Percentiles rank a stretch among this genome's conserved stretches.
phyloP scores from a whole-genome alignment of 2,797 vertebrate genomes.

The Synaphobranchus kaupii region DNA sequence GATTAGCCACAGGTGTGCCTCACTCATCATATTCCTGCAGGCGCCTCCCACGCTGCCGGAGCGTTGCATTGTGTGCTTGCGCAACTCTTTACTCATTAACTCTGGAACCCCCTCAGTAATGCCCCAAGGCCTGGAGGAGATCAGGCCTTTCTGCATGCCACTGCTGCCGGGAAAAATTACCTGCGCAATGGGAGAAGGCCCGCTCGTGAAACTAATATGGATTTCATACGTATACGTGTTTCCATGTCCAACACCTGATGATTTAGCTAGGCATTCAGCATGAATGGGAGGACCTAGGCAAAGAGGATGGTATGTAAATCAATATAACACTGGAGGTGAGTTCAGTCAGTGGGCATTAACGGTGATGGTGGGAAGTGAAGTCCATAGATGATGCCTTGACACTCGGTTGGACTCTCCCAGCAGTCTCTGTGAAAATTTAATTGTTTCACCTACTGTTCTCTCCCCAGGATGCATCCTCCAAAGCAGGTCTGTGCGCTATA shows the following conservation, averaged over 20 bases:
- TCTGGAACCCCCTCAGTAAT: background rate
- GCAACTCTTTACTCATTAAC: slow-evolving; percentile 29
- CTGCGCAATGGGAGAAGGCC: background rate
- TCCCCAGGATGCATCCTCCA: background rate
- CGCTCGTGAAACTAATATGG: background rate
- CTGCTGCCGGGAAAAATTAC: background rate
- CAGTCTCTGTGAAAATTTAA: background rate
- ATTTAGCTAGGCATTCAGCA: background rate
- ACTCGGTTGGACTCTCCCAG: background rate
- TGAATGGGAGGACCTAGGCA: background rate
- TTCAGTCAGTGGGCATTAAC: background rate
- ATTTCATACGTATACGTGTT: slow-evolving; percentile 17
- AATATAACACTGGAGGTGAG: background rate
- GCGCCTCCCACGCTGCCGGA: background rate
- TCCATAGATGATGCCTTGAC: background rate
- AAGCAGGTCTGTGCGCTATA: background rate
- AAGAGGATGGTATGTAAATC: background rate
- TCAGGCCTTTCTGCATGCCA: slow-evolving; percentile 7
- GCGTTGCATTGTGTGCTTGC: background rate
- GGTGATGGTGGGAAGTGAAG: background rate
- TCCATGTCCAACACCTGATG: background rate
- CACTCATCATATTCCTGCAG: background rate
- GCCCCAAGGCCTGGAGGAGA: slow-evolving; percentile 4
- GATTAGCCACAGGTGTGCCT: slow-evolving; percentile 14
- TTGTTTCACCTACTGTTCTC: background rate